Conservation (phyloP, 92 coral and sea anemone genomes). For the Umimayanthus kanabou region DNA sequence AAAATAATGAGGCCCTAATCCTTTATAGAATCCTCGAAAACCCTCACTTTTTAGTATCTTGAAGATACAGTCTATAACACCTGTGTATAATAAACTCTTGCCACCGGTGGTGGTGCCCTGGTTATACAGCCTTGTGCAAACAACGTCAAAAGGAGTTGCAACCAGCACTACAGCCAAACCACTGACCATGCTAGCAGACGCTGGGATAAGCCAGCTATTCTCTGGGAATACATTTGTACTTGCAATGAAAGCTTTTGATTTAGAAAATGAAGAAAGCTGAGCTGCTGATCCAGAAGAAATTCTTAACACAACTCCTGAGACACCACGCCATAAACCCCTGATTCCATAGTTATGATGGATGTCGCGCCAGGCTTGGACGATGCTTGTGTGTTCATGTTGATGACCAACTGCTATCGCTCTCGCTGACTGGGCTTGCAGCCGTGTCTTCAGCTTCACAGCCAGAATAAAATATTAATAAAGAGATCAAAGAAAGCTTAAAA, state of each 20-base stretch:
- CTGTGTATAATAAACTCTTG: constrained; percentile 72
- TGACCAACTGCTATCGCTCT: constrained; percentile 91
- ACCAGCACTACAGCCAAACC: constrained; percentile 87
- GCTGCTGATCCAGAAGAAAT: constrained; percentile 92
- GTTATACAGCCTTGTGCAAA: constrained; percentile 88
- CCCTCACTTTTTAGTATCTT: constrained; percentile 91
- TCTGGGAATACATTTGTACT: constrained; percentile 54
- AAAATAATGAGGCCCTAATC: constrained; percentile 95
- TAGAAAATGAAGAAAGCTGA: constrained; percentile 95
- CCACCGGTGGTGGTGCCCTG: constrained; percentile 87
- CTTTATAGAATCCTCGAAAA: constrained; percentile 89
- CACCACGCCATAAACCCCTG: constrained; percentile 90
- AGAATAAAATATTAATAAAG: neutral
- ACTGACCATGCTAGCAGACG: constrained; percentile 88
- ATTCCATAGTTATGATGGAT: constrained; percentile 78
- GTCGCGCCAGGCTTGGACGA: constrained; percentile 60
- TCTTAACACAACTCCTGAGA: constrained; percentile 77
- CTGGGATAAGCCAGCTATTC: constrained; percentile 86
- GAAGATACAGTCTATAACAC: constrained; percentile 79
- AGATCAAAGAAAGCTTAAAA: neutral
- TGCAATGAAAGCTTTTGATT: constrained; percentile 68
- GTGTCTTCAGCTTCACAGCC: constrained; percentile 75
- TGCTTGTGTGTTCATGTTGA: constrained; percentile 83
- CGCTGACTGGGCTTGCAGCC: constrained; percentile 87
- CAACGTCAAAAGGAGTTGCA: constrained; percentile 97